A percentile compares a stretch with the other conserved stretches of the same genome.
Conservation (phyloP, 1,140 invertebrate genomes). For the Himalopsyche phryganea region DNA sequence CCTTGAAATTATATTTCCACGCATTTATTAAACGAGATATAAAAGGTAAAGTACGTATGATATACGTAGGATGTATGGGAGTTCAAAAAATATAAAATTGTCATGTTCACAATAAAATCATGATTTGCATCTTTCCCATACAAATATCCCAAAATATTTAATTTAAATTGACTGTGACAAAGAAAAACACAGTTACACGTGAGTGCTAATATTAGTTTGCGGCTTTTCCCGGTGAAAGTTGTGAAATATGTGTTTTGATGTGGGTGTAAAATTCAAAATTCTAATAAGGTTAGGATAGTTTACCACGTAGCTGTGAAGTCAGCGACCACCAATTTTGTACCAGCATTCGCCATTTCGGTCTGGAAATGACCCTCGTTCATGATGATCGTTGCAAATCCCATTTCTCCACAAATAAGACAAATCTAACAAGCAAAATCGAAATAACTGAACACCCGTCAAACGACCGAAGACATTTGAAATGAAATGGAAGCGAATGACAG, state of each 20-base stretch:
- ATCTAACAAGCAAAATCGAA: not conserved
- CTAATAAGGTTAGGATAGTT: conserved; percentile 31
- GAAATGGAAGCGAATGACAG: conserved; percentile 14
- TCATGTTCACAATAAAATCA: too few species aligned
- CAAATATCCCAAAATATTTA: too few species aligned
- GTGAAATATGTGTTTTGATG: not conserved
- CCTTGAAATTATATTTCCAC: too few species aligned
- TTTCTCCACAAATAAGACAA: conserved; percentile 29
- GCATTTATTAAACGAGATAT: too few species aligned
- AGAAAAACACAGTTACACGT: too few species aligned
- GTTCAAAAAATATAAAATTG: too few species aligned
- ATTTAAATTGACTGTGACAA: too few species aligned
- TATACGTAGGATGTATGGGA: too few species aligned
- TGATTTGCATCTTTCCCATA: too few species aligned
- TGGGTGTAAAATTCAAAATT: conserved; percentile 6
- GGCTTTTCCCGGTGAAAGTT: too few species aligned
- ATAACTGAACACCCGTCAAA: conserved; percentile 23
- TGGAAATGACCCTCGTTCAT: conserved; percentile 78
- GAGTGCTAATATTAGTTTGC: too few species aligned
- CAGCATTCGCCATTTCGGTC: conserved; percentile 73
- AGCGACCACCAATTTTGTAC: conserved; percentile 86
- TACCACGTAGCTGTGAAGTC: conserved; percentile 92
- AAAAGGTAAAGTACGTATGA: too few species aligned
- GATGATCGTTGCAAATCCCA: conserved; percentile 51
- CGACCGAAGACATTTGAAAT: conserved; percentile 7